Evolutionary conservation across 2,888 invertebrate genomes (phyloP), one percentile per base, ranked within the genome.

Genomic region (Phyllotreta striolata): DNA sequence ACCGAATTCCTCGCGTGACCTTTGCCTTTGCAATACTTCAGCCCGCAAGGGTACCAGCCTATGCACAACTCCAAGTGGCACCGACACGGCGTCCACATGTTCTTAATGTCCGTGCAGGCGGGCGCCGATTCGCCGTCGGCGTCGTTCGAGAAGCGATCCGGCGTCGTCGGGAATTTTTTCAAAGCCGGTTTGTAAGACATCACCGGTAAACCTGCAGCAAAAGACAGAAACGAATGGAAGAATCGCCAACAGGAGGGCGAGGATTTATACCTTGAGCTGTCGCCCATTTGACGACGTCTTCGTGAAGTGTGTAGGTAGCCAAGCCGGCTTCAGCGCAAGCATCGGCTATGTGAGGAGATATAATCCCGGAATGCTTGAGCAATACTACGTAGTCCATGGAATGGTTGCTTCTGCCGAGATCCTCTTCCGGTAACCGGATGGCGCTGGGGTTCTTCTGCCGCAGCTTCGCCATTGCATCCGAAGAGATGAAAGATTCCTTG

Each of bases 381-480:
- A 90, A 87, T 35, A 96, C 87, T 83, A 91, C 89, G 58, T 93
- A 89, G 72, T 95, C 93, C 85, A 96, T 90, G 3, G 91, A 91
- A 70, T 90, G 89, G 78, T 91, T 92, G 54, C 91, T 90, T 78
- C 91, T 89, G 44, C 94, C 94, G 70, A 89, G 88, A 76, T 96
- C 95, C 75, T 96, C 95, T 79, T 97, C 97, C 0, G 96, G 95
- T 0, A 90, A 89, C 38, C 97, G 86, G 43, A 77, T 74, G 1
- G 80, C 79, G 59, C 81, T 80, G 9, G 82, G 81, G 72, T 82
- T 83, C 64, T 81, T 92, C 86, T 97, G 97, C 80, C 96, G 86
- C 55, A 97, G 83, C 81, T 97, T 97, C 39, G 96, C 92, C 95
- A 97, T 96, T 13, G 96, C 96, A 83, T 97, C 97, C 3, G 96